Evolutionary conservation across 2,797 vertebrate species (phyloP).

Genomic region (Hypotaenidia okinawae): DNA sequence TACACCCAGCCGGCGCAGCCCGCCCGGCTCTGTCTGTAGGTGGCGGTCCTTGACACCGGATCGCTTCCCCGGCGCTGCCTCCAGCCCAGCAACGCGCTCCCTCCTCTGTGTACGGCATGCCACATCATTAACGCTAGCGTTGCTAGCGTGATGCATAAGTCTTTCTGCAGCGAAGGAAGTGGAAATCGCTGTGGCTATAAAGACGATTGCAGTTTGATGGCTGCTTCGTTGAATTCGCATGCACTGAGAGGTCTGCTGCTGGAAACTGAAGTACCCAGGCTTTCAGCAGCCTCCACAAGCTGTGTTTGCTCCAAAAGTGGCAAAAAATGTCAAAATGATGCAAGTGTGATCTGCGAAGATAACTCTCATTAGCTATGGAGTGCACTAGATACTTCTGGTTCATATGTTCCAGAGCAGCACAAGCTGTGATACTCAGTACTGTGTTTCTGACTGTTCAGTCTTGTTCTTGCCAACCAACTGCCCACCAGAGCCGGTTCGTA

Average conservation of each 20-base stretch:
- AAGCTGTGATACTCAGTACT: neutral
- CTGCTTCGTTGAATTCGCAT: neutral
- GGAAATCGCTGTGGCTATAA: constrained; percentile 19
- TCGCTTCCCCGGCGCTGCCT: neutral
- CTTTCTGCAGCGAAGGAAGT: neutral
- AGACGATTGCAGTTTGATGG: constrained; percentile 5
- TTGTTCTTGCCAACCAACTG: neutral
- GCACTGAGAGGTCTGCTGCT: neutral
- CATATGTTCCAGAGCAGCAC: neutral
- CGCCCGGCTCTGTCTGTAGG: constrained; percentile 29
- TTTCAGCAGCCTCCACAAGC: neutral
- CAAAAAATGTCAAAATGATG: neutral
- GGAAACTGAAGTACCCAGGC: neutral
- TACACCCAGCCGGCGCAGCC: too few species aligned
- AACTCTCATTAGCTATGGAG: neutral
- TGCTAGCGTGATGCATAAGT: neutral
- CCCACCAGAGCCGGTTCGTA: neutral
- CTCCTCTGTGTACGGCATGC: too few species aligned
- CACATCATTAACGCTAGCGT: neutral
- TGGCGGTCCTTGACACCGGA: constrained; percentile 33
- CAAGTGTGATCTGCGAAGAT: neutral
- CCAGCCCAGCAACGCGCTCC: neutral
- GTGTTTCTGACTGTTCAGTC: neutral
- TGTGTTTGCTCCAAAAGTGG: neutral
- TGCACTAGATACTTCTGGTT: neutral